Base-by-base conservation (phyloP, 2,797 vertebrate genomes). In the Myripristis jacobus region DNA sequence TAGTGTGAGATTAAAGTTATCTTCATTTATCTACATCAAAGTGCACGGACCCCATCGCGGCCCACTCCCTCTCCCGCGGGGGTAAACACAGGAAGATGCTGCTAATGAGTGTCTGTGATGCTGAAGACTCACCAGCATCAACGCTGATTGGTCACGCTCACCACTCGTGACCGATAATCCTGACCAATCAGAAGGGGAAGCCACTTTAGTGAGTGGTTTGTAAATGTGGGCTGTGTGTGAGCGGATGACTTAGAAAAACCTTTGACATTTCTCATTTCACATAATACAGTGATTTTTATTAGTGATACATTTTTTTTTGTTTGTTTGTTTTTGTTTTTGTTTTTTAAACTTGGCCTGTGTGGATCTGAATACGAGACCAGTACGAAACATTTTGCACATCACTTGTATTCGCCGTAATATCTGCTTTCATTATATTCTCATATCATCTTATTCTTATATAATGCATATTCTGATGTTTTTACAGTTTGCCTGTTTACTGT, bases 51-150 rank as follows among this genome's bases (percentile, higher is more conserved):
- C 81, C 71, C 79, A 70, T 73, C 58, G 22, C 70, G 73, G 80
- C 80, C 77, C 74, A 84, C 91, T 91, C 91, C 92, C 92, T 88
- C 76, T 82, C 90, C 91, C 92, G 53, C 71, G 46, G 91, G 93
- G 90, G 82, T 90, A 94, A 94, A 94, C 94, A 95, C 91, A 91
- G 93, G 91, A 93, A 93, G 92, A 92, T 88, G 89, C 81, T 75
- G 58, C 87, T 93, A 91, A 92, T 90, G 90, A 90, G 52, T 89
- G 90, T 92, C 86, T 85, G 75, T 75, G 80, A 89, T 82, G 73
- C 87, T 62, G 66, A 80, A 38, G 73, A 81, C 64, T 68, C 51
- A 31, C 78, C 22, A 72, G 75, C 72, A 59, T 76, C 68, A 44
- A 44, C 15, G 44, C 65, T 54, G 71, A 79, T 76, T 65, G 73